Base-by-base conservation (phyloP, 2,797 vertebrate genomes). In the Lutjanus argentimaculatus region DNA sequence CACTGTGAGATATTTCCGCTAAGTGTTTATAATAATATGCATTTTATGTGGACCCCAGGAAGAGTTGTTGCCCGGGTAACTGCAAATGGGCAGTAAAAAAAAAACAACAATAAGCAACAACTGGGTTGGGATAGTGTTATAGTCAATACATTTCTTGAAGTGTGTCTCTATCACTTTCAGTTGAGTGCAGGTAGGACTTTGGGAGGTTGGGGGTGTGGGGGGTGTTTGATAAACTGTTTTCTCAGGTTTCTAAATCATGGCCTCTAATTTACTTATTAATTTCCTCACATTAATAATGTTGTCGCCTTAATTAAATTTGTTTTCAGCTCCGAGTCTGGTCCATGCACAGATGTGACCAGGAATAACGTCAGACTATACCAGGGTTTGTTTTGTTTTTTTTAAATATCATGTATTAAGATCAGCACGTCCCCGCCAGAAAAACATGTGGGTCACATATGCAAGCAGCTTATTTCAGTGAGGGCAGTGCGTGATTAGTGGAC, bases 31-130 rank as follows among this genome's bases (percentile, higher is more conserved):
- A 57, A 49, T 51, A n/a, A 30, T 48, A 42, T 76, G 21, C 56
- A 53, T 62, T 68, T 45, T n/a, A 30, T 21, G 14, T 77, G 19
- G 58, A 53, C 36, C 57, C 22, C 21, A 30, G 36, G 15, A 53
- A 53, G 17, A 36, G 40, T 6, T 64, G 67, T 77, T 70, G 40
- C 43, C 52, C 64, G 8, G 11, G 51, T 42, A 56, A 77, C 59
- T 3, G 55, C 67, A 56, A 70, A 68, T 52, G 30, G 19, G 36
- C 30, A 36, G 30, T 36, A 36, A 36, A 36, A 36, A 36, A 13
- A 48, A 48, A 48, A 48, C 13, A n/a, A 52, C 19, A 52, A 45
- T 45, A 52, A 52, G 30, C 30, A 36, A 36, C 30, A 36, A 36
- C 4, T 36, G 30, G 30, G 30, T 36, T 36, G 30, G 30, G 30